Conservation (phyloP, 2,797 vertebrate species). For the Tapirus indicus region DNA sequence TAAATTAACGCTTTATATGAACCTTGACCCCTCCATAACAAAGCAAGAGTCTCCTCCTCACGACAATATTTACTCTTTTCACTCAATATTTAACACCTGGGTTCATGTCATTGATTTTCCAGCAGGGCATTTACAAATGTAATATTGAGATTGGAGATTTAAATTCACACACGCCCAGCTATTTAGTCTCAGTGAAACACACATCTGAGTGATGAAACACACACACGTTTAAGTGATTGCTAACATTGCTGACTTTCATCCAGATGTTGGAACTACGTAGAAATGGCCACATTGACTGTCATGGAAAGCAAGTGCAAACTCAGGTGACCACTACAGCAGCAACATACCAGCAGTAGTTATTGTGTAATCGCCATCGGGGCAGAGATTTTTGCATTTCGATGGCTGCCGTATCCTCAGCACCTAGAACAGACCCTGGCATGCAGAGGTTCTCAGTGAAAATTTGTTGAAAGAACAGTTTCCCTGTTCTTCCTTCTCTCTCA, state of each 20-base stretch:
- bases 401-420: rapidly evolving
- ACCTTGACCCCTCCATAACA: neutral
- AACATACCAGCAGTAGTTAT: rapidly evolving
- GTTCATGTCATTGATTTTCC: neutral
- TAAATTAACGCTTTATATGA: rapidly evolving
- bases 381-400: no score
- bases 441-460: neutral
- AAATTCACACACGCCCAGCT: neutral
- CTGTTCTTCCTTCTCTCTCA: neutral
- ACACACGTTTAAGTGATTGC: rapidly evolving
- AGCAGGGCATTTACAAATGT: neutral
- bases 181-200: neutral
- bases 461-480: no score
- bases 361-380: rapidly evolving
- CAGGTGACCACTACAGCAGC: neutral
- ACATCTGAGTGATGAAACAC: neutral
- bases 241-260: rapidly evolving
- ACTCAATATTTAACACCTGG: neutral
- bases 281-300: neutral
- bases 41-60: neutral
- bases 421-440: neutral
- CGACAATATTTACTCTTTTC: rapidly evolving
- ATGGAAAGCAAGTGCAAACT: neutral
- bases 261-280: neutral
- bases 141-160: neutral